Conservation (phyloP, 1,140 invertebrate genomes). For the Drosophila kurseongensis region DNA sequence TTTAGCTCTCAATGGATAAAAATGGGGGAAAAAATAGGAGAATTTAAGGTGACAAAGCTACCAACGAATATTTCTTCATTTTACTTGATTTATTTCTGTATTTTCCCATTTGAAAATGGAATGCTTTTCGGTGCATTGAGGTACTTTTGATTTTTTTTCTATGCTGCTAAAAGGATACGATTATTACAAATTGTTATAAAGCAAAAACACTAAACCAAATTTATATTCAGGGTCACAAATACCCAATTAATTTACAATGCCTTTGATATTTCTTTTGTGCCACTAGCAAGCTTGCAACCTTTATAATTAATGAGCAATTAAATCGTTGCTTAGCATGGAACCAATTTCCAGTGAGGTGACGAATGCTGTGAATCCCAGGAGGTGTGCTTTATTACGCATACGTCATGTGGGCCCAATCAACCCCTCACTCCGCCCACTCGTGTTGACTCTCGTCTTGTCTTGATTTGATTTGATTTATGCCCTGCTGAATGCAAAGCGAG, state of each 20-base stretch:
- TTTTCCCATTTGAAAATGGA: conserved; percentile 4
- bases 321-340: conserved; percentile 7
- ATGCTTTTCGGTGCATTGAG: no score
- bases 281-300: background rate
- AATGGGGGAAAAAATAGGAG: conserved; percentile 10
- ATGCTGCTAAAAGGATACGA: no score
- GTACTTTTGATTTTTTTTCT: no score
- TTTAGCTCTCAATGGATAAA: conserved; percentile 58
- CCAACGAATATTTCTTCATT: background rate
- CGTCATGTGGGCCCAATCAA: conserved; percentile 27
- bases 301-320: conserved; percentile 37
- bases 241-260: background rate
- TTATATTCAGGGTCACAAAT: background rate
- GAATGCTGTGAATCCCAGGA: background rate
- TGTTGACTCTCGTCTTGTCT: conserved; percentile 36
- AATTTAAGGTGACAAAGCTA: background rate
- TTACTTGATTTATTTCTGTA: conserved; percentile 1
- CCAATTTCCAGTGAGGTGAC: conserved; percentile 4
- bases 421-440: conserved; percentile 5
- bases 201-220: no score
- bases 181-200: no score
- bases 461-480: conserved; percentile 56
- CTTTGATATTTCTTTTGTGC: background rate
- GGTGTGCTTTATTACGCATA: conserved; percentile 32
- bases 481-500: conserved; percentile 48